Evolutionary conservation across 2,113 vertebrate genomes (phyloP).

Genomic region (Leuciscus idus): DNA sequence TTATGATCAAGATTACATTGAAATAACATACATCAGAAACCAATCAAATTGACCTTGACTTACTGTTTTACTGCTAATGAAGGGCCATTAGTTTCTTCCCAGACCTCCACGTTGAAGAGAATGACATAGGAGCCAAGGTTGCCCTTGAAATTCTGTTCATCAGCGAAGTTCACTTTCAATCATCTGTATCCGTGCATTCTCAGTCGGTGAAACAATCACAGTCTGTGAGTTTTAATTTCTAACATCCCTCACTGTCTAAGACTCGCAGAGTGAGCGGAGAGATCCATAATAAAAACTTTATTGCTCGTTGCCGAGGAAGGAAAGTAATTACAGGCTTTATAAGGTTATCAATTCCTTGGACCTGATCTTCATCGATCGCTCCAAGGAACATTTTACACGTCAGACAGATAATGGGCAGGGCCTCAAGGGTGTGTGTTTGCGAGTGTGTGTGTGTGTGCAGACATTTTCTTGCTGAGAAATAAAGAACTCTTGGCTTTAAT

Average conservation of each 20-base stretch:
- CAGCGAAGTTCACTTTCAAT: background rate
- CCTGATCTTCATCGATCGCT: conserved; percentile 61
- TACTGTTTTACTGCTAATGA: background rate
- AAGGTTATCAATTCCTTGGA: conserved; percentile 61
- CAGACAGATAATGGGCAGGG: conserved; percentile 50
- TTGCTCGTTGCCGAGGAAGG: conserved; percentile 49
- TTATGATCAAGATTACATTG: background rate
- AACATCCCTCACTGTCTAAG: conserved; percentile 31
- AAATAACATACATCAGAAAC: background rate
- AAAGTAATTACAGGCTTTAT: conserved; percentile 62
- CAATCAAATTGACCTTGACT: background rate
- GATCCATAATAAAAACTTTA: conserved; percentile 55
- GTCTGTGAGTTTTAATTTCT: conserved; percentile 42
- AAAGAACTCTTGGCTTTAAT: conserved; percentile 28
- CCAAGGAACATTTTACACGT: conserved; percentile 45
- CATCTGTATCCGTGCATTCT: background rate
- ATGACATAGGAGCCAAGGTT: background rate
- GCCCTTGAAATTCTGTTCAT: background rate
- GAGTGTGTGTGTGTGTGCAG: background rate
- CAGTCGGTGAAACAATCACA: conserved; percentile 40
- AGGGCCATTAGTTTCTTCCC: background rate
- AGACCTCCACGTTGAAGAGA: background rate
- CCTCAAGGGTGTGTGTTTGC: conserved; percentile 27
- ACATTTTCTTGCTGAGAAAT: conserved; percentile 19
- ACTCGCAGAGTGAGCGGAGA: background rate